phyloP scores from a whole-genome alignment of 1,140 invertebrate genomes.

The Drosophila ironensis region DNA sequence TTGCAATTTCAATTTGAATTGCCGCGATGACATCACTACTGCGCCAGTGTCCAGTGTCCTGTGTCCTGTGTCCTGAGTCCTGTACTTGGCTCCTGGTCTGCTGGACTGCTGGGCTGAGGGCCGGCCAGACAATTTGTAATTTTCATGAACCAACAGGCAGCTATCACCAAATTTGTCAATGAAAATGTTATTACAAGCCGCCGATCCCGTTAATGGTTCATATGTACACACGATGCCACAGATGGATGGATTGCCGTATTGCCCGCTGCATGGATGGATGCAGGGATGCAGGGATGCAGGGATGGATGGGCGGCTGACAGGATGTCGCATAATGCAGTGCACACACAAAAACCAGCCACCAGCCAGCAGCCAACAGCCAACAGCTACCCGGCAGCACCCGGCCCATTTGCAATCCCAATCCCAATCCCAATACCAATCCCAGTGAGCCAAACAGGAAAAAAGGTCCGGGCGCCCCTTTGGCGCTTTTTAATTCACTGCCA shows the following conservation, averaged over 20 bases:
- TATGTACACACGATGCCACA: constrained; percentile 26
- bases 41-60: neutral
- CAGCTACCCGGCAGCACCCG: no score
- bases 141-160: constrained; percentile 51
- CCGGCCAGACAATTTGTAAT: constrained; percentile 57
- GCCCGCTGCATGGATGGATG: neutral
- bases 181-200: constrained; percentile 73
- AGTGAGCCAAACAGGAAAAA: constrained; percentile 26
- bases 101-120: no score
- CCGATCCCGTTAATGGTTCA: constrained; percentile 57
- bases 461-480: constrained; percentile 33
- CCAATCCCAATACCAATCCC: no score
- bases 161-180: constrained; percentile 70
- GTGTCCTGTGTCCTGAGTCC: neutral
- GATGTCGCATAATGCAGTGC: constrained; percentile 12
- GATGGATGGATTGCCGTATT: neutral
- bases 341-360: neutral
- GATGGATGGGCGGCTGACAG: neutral
- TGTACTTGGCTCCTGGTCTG: neutral
- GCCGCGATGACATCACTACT: neutral
- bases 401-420: no score
- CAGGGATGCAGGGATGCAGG: neutral
- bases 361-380: constrained; percentile 16
- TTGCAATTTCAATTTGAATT: constrained; percentile 37
- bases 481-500: constrained; percentile 65